Evolutionary conservation across 1,140 invertebrate species (phyloP), one percentile per base, ranked within the genome.

Genomic region (Drosophila virilis): DNA sequence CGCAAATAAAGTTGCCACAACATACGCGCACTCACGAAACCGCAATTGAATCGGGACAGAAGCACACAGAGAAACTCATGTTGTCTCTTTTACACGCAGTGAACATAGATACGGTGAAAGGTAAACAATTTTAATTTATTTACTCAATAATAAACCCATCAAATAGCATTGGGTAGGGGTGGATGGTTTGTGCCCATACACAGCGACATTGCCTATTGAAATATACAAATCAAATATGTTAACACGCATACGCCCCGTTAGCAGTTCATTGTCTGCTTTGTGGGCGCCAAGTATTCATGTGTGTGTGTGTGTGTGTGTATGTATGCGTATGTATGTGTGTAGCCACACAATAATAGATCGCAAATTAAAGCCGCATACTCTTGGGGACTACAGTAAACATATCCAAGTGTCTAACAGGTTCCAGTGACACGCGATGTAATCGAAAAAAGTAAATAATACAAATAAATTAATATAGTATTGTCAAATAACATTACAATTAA

Each of bases 81-180:
- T 46, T 45, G 10, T 52, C 74, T 59, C 74, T 38, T 51, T 76
- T 42, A 8, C 10, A 32, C 32, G 35, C 37, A 50, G 40, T 40
- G 6, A 15, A 46, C 60, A 66, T 52, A 61, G 42, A 69, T 64
- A 46, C 70, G 71, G 60, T 78, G 75, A 82, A 86, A 86, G 78
- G 82, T 86, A 86, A 86, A 86, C 82, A 86, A 86, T 86, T 86
- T 86, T 86, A 86, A 86, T 86, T 86, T 86, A 86, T 86, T 86
- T 86, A 80, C 71, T 75, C 82, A 86, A 86, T 86, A 86, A 86
- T 86, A 86, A 86, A 86, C 82, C 82, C 71, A 86, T 86, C 78
- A 82, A 78, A 70, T 76, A 64, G 37, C 60, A 52, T 22, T 35
- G 35, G 51, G n/a, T 15, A 38, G 37, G 45, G 40, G 38, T 32